These are phyloP conservation scores for Pteria penguin DNA, from an alignment of 2,888 invertebrate genomes.

Conservation along the genomic window DNA sequence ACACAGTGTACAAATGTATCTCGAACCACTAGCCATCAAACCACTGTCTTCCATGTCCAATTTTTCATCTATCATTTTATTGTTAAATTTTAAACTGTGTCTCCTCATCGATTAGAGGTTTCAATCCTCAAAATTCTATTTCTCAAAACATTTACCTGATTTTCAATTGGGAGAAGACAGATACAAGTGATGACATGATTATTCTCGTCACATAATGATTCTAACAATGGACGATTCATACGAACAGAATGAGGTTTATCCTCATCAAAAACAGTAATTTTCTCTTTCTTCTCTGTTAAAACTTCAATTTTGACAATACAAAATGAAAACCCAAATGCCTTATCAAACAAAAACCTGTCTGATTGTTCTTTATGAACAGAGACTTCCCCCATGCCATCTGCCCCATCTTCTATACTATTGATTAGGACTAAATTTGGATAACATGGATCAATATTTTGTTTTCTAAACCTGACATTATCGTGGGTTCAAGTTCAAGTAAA, in stretches of 20 bases:
- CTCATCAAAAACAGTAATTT: conserved; percentile 22
- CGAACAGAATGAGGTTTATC: conserved; percentile 27
- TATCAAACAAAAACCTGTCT: conserved; percentile 20
- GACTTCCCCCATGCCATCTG: conserved; percentile 34
- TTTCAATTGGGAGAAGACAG: conserved; percentile 18
- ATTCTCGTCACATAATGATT: conserved; percentile 17
- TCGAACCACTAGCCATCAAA: conserved; percentile 13
- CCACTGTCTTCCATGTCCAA: conserved; percentile 6
- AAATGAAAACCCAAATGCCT: conserved; percentile 39
- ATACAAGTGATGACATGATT: not conserved
- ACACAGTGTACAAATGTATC: conserved; percentile 12
- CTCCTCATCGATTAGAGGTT: not conserved
- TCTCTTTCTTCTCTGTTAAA: not conserved
- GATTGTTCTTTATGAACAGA: conserved; percentile 25
- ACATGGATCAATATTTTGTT: conserved; percentile 19
- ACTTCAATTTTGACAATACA: conserved; percentile 29
- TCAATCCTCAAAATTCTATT: conserved; percentile 3
- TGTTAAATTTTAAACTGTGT: conserved; percentile 7
- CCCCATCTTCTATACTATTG: conserved; percentile 30
- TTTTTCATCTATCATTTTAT: conserved; percentile 24
- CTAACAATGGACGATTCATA: conserved; percentile 8
- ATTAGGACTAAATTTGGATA: conserved; percentile 18
- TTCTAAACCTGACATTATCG: too few relatives aligned
- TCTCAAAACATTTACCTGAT: not conserved
- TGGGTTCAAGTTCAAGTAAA: too few relatives aligned